phyloP scores from a whole-genome alignment of 2,797 vertebrate genomes.

The Tokudaia muenninki region DNA sequence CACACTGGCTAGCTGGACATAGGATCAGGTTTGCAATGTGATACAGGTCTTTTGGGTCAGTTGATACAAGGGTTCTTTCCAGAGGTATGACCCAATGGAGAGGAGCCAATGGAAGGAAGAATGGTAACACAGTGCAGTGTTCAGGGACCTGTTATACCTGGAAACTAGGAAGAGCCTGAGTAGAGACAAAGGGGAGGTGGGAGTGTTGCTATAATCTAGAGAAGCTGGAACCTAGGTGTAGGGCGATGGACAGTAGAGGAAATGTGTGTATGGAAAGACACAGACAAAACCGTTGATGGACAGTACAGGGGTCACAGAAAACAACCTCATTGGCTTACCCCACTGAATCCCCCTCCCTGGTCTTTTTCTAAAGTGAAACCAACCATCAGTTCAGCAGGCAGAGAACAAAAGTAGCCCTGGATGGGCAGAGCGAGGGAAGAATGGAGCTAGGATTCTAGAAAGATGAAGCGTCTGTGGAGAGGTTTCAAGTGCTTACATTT shows the following conservation, averaged over 20 bases:
- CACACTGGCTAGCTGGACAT: not conserved
- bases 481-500: not conserved
- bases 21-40: not conserved
- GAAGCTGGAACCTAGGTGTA: too few relatives aligned
- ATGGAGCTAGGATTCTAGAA: not conserved
- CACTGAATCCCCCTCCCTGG: too few relatives aligned
- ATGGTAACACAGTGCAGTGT: not conserved
- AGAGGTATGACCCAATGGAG: not conserved
- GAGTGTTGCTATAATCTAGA: fast-evolving
- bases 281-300: not conserved
- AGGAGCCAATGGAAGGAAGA: not conserved
- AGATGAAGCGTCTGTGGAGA: not conserved
- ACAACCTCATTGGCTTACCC: not conserved
- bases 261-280: not conserved
- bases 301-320: not conserved
- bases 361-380: not conserved
- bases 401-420: not conserved
- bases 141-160: not conserved
- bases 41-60: not conserved
- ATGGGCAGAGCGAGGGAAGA: not conserved
- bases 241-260: not conserved
- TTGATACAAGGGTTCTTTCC: not conserved
- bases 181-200: not conserved
- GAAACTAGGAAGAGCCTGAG: not conserved
- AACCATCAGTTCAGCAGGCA: not conserved